Percentiles rank a stretch among this genome's conserved stretches.
Evolutionary conservation across 2,888 invertebrate species (phyloP).

Genomic region (Dorcus hopei): DNA sequence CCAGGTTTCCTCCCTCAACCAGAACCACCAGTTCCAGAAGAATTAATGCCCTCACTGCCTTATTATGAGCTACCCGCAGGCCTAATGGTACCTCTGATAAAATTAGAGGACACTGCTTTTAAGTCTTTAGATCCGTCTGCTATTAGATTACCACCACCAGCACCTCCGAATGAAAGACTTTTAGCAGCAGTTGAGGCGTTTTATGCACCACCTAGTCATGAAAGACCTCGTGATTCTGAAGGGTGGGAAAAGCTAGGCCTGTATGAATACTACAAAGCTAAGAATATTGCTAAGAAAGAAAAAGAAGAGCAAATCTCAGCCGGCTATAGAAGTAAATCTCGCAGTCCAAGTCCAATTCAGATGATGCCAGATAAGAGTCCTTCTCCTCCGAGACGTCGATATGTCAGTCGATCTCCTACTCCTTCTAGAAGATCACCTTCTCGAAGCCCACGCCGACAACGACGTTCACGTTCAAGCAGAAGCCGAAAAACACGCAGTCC

Average conservation of each 20-base stretch:
- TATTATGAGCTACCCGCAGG: constrained; percentile 98
- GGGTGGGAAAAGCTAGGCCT: constrained; percentile 98
- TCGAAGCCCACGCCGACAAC: constrained; percentile 36
- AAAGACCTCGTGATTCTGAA: constrained; percentile 91
- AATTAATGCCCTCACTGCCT: constrained; percentile 84
- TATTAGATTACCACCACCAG: constrained; percentile 90
- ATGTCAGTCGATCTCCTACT: constrained; percentile 61
- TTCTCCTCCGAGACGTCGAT: constrained; percentile 71
- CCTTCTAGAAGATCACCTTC: constrained; percentile 37
- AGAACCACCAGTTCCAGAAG: constrained; percentile 58
- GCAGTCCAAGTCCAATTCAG: constrained; percentile 75
- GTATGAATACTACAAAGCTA: constrained; percentile 97
- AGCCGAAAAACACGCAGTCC: constrained; percentile 49
- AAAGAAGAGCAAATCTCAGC: constrained; percentile 79
- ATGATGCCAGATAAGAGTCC: constrained; percentile 69
- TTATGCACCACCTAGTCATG: constrained; percentile 92
- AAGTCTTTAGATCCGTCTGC: constrained; percentile 84
- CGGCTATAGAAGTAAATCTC: constrained; percentile 69
- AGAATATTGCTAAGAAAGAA: constrained; percentile 83
- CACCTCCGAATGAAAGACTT: constrained; percentile 90
- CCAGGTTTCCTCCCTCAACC: constrained; percentile 64
- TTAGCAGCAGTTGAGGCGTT: constrained; percentile 94
- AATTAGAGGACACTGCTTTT: constrained; percentile 87
- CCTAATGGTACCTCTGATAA: constrained; percentile 94
- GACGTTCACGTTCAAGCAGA: constrained; percentile 47